These are phyloP conservation scores for Lycodopsis pacificus DNA, from an alignment of 2,797 vertebrate species.

Conservation along the genomic window DNA sequence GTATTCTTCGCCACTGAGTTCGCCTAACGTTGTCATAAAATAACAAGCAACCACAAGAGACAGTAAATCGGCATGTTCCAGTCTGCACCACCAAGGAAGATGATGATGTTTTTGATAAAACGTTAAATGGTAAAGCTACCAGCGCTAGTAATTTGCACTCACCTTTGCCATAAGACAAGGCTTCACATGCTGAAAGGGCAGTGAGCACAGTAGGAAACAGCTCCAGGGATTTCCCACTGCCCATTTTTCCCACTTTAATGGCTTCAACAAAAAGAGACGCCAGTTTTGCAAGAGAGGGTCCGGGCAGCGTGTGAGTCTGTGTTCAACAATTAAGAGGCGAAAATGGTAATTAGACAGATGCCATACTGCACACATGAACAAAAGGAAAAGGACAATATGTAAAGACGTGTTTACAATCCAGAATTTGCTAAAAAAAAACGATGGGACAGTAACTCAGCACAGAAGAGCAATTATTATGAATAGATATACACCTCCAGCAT, in stretches of 20 bases:
- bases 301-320: slow-evolving; percentile 90
- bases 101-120: background rate
- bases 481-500: slow-evolving; percentile 90
- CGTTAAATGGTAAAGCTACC: background rate
- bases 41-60: background rate
- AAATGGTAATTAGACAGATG: background rate
- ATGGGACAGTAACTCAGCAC: background rate
- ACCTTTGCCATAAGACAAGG: slow-evolving; percentile 92
- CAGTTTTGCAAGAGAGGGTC: slow-evolving; percentile 86
- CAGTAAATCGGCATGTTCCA: background rate
- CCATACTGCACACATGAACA: background rate
- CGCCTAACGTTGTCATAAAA: slow-evolving; percentile 82
- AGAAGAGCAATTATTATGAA: background rate
- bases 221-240: slow-evolving; percentile 93
- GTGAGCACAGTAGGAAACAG: slow-evolving; percentile 93
- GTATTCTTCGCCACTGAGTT: slow-evolving; percentile 93
- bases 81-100: background rate
- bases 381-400: background rate
- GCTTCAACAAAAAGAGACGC: slow-evolving; percentile 90
- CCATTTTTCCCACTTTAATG: slow-evolving; percentile 88
- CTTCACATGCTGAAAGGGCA: slow-evolving; percentile 88
- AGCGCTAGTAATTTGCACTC: background rate
- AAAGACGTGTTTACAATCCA: background rate
- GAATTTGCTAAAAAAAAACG: background rate
- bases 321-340: slow-evolving; percentile 10